Percentiles rank a stretch among this genome's conserved stretches.
These are phyloP conservation scores for Rhinolophus sinicus DNA, from an alignment of 2,113 vertebrate genomes.

Conservation along the genomic window DNA sequence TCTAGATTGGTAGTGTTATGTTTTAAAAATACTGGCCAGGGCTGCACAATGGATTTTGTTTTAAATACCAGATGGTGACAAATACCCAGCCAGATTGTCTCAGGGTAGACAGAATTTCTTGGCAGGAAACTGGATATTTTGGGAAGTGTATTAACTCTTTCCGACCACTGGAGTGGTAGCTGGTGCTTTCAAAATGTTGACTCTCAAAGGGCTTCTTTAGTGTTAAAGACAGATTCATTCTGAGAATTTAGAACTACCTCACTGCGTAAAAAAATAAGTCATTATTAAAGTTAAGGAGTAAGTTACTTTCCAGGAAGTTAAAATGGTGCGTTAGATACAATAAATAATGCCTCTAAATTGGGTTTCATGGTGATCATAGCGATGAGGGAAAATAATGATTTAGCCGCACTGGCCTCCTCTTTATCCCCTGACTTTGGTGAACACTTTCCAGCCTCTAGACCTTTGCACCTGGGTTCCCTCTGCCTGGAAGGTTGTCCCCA, in stretches of 20 bases:
- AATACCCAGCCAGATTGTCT: constrained; percentile 71
- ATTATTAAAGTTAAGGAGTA: background rate
- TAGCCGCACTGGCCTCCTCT: background rate
- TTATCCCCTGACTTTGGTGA: background rate
- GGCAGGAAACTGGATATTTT: constrained; percentile 47
- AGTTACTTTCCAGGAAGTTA: background rate
- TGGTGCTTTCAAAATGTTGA: constrained; percentile 10
- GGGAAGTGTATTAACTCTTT: constrained; percentile 68
- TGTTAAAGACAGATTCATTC: background rate
- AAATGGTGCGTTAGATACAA: background rate
- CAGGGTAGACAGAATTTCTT: constrained; percentile 58
- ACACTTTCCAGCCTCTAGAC: background rate
- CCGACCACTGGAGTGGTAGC: background rate
- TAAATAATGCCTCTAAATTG: background rate
- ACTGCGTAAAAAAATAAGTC: background rate
- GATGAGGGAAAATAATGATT: background rate
- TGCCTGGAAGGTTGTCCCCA: background rate
- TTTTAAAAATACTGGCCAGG: constrained; percentile 41
- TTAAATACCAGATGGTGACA: constrained; percentile 74
- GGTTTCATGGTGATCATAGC: background rate
- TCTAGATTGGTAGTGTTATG: background rate
- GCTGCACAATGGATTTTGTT: constrained; percentile 61
- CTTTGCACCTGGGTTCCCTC: background rate
- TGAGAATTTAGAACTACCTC: background rate
- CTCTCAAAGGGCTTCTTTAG: background rate